These are phyloP conservation scores for Limnephilus rhombicus DNA, from an alignment of 2,888 invertebrate genomes.

Conservation along the genomic window DNA sequence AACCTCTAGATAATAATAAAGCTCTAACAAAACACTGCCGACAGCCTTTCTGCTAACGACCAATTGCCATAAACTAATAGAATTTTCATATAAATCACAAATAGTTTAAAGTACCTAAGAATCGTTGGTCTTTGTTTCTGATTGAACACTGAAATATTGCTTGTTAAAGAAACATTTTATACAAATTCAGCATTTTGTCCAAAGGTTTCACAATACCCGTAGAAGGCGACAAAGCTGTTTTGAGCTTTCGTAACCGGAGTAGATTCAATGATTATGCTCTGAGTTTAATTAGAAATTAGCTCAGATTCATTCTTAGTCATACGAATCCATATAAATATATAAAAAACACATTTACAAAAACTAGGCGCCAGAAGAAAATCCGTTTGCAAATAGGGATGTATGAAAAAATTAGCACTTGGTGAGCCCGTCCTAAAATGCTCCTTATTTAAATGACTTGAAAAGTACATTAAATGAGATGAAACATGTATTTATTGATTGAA, in stretches of 20 bases:
- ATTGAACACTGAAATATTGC: background rate
- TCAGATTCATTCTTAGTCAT: too few relatives aligned
- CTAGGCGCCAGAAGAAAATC: too few relatives aligned
- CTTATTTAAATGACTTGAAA: too few relatives aligned
- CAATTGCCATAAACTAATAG: constrained; percentile 1
- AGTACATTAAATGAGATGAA: too few relatives aligned
- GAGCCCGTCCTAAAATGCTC: too few relatives aligned
- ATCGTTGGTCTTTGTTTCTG: background rate
- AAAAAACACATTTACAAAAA: too few relatives aligned
- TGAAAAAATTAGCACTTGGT: too few relatives aligned
- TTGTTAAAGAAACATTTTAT: background rate
- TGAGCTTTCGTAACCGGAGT: background rate
- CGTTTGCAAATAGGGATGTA: too few relatives aligned
- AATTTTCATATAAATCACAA: background rate
- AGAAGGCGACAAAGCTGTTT: background rate
- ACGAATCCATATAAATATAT: too few relatives aligned
- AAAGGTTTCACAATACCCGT: background rate
- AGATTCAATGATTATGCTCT: background rate
- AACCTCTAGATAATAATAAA: constrained; percentile 24
- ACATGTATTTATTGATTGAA: too few relatives aligned
- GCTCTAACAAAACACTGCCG: constrained; percentile 11
- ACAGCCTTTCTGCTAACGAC: constrained; percentile 6
- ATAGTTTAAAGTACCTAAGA: background rate
- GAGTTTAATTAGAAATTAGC: background rate
- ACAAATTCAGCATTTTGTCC: background rate